Percentiles rank a stretch among this genome's conserved stretches.
Conservation (phyloP, 2,888 invertebrate species). For the Pyrgus malvae region DNA sequence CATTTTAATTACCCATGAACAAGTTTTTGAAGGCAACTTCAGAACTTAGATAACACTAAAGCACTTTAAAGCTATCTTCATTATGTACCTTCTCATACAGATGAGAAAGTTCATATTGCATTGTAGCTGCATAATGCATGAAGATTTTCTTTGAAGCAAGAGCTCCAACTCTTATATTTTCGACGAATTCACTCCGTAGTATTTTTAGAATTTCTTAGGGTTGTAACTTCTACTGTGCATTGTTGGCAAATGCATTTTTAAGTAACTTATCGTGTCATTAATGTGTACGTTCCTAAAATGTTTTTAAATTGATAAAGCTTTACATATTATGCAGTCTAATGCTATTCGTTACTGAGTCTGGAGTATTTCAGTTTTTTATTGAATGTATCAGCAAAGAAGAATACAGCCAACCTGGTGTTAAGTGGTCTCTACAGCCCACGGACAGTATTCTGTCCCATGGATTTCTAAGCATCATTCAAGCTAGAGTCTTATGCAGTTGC, state of each 20-base stretch:
- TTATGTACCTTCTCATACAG: neutral
- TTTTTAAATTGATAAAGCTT: no score
- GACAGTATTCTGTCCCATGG: no score
- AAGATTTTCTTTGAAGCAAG: constrained; percentile 6
- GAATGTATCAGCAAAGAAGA: no score
- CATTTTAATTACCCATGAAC: constrained; percentile 10
- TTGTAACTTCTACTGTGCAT: constrained; percentile 8
- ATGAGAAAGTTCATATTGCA: neutral
- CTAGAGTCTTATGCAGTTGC: no score
- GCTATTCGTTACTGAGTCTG: no score
- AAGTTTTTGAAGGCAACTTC: neutral
- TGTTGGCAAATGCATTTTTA: constrained; percentile 13
- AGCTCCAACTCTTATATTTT: constrained; percentile 7
- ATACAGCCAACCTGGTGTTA: no score
- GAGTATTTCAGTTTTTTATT: no score
- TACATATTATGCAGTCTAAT: no score
- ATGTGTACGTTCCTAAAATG: neutral
- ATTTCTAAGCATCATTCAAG: no score
- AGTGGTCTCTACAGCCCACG: no score
- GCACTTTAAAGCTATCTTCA: neutral
- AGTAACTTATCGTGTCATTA: neutral
- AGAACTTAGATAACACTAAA: neutral
- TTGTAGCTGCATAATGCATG: constrained; percentile 11
- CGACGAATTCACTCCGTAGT: constrained; percentile 4
- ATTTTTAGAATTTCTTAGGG: constrained; percentile 11